Base-by-base conservation (phyloP, 2,888 invertebrate genomes). In the Hemithea aestivaria region DNA sequence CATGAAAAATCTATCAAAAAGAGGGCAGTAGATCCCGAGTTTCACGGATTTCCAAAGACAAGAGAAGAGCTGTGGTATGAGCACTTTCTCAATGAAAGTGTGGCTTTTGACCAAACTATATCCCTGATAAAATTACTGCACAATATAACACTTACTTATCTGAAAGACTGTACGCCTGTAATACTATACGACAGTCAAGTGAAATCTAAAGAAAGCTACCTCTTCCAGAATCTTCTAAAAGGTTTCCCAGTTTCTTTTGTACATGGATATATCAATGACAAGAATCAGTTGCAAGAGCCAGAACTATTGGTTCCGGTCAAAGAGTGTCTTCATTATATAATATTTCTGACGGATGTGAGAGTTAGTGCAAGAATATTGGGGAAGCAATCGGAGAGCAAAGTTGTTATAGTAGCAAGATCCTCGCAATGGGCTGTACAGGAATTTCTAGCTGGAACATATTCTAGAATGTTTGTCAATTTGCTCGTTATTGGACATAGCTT, bases 371-470 rank as follows among this genome's bases (percentile, higher is more conserved):
- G 87, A 29, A 80, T 93, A 20, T 73, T 93, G 30, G 91, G 91
- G 0, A 88, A 90, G 34, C 91, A 93, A 61, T 87, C 88, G 1
- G 73, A 82, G 0, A 90, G 89, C 50, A 91, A 90, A 61, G 90
- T 94, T 0, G 80, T 94, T 0, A 68, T 94, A 1, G 81, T 94
- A 0, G 90, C 93, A 0, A 85, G 90, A 53, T 93, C 93, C 1
- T 91, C 93, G 0, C 92, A 93, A 56, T 94, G 93, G 93, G 90
- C 91, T 12, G 89, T 94, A 1, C 89, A 91, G 38, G 93, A 93
- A 58, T 94, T 93, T 74, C 65, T 94, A 9, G 74, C 88, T 0
- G 89, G 90, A 10, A 80, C 89, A 30, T 44, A 76, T 1, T 91
- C 94, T 0, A 90, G 91, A 56, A 88, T 88, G 63, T 91, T 93